phyloP scores from a whole-genome alignment of 2,888 invertebrate genomes.

The Phyllotreta striolata region DNA sequence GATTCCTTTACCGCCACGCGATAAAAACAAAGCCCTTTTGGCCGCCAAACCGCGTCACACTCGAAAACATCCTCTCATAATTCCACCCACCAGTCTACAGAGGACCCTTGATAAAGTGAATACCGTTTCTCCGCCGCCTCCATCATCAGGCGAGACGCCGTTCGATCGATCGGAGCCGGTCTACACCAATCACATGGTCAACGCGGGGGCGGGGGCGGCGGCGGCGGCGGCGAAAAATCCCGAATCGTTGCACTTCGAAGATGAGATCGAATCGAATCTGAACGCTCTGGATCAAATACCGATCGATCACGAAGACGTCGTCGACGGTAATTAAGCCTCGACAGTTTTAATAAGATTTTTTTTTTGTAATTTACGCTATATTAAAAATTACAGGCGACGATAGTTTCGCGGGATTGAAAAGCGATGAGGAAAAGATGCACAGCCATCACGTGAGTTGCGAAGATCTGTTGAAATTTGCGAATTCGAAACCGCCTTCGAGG shows the following conservation, averaged over 20 bases:
- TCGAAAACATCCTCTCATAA: constrained; percentile 82
- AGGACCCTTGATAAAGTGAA: constrained; percentile 69
- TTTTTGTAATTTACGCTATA: background rate
- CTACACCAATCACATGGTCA: constrained; percentile 52
- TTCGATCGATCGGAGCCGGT: constrained; percentile 50
- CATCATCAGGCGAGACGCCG: constrained; percentile 43
- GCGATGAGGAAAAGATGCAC: constrained; percentile 47
- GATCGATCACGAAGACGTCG: constrained; percentile 51
- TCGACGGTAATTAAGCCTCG: constrained; percentile 43
- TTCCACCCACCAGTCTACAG: constrained; percentile 70
- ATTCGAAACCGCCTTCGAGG: constrained; percentile 81
- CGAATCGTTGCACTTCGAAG: constrained; percentile 65
- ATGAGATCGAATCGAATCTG: constrained; percentile 69
- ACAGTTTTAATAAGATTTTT: background rate
- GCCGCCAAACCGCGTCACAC: constrained; percentile 76
- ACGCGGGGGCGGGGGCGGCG: no score
- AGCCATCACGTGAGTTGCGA: constrained; percentile 91
- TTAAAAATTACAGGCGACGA: constrained; percentile 16
- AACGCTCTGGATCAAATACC: constrained; percentile 68
- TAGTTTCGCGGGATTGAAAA: constrained; percentile 37
- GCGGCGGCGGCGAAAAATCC: constrained; percentile 58
- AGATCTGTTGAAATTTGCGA: constrained; percentile 87
- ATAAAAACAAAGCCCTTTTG: constrained; percentile 71
- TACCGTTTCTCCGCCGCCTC: constrained; percentile 59
- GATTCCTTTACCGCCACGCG: constrained; percentile 81